These are phyloP conservation scores for Channallabes apus DNA, from an alignment of 2,797 vertebrate species.

Conservation along the genomic window DNA sequence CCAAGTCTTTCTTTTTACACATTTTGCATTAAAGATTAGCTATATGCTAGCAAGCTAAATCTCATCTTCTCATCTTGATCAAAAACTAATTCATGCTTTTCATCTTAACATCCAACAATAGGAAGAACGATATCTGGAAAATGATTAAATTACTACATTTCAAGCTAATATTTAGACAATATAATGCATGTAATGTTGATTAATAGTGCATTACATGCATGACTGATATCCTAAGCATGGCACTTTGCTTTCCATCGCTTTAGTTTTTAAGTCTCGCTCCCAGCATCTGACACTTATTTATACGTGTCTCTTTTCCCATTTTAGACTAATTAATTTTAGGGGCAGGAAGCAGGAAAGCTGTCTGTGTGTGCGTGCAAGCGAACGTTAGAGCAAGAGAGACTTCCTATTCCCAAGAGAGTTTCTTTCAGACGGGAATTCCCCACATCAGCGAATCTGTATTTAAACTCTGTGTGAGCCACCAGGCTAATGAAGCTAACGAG, in stretches of 20 bases:
- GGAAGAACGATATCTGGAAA: neutral
- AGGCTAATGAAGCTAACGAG: constrained; percentile 3
- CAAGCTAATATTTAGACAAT: neutral
- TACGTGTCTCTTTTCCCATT: constrained; percentile 4
- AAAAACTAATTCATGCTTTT: neutral
- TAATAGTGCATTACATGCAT: neutral
- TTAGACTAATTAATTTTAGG: constrained; percentile 47
- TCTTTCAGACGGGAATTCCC: constrained; percentile 21
- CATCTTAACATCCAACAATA: neutral
- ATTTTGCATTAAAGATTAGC: neutral
- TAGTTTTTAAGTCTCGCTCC: neutral
- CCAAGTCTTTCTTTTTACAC: neutral
- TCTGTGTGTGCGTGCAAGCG: neutral
- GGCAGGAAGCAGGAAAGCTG: constrained; percentile 28
- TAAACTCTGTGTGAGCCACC: constrained; percentile 2
- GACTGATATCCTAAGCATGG: constrained; percentile 1
- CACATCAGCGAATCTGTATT: neutral
- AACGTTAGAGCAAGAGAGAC: too few species aligned
- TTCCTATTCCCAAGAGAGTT: constrained; percentile 12
- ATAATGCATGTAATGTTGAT: neutral
- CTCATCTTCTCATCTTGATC: too few species aligned
- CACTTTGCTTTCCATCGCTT: neutral
- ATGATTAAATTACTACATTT: neutral
- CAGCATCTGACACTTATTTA: neutral
- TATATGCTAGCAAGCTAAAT: neutral